phyloP scores from a whole-genome alignment of 2,888 invertebrate species.

The Temnothorax ravouxi region DNA sequence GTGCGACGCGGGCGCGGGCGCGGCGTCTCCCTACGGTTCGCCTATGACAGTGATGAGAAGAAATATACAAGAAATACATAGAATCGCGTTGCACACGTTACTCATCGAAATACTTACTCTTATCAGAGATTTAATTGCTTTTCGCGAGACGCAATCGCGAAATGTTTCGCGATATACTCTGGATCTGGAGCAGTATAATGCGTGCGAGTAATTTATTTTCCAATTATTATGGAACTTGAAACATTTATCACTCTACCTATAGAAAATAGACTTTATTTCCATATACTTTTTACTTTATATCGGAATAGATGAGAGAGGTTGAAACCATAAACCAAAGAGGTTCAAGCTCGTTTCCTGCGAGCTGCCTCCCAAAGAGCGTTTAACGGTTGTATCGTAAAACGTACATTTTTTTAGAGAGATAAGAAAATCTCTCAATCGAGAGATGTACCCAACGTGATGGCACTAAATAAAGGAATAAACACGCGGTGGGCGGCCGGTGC shows the following conservation, averaged over 20 bases:
- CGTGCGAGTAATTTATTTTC: no score
- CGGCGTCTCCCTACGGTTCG: background rate
- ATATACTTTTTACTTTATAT: background rate
- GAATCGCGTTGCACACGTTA: background rate
- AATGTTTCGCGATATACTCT: background rate
- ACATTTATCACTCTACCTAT: background rate
- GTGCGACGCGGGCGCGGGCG: no score
- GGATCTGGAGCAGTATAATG: no score
- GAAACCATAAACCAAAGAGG: no score
- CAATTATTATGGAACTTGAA: background rate
- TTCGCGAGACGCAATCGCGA: background rate
- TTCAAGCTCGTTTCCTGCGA: background rate
- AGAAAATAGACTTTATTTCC: background rate
- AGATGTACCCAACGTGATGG: conserved; percentile 7
- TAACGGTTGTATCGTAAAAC: conserved; percentile 18
- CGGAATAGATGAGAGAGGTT: background rate
- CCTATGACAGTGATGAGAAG: background rate
- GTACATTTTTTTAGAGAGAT: background rate
- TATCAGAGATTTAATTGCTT: background rate
- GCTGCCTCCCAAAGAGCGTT: background rate
- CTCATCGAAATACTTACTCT: background rate
- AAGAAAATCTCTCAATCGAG: background rate
- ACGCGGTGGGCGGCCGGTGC: conserved; percentile 73
- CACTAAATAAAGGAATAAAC: conserved; percentile 72
- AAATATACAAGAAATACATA: background rate